Evolutionary conservation across 2,888 invertebrate species (phyloP), one percentile per base, ranked within the genome.

Genomic region (Eupithecia subfuscata): DNA sequence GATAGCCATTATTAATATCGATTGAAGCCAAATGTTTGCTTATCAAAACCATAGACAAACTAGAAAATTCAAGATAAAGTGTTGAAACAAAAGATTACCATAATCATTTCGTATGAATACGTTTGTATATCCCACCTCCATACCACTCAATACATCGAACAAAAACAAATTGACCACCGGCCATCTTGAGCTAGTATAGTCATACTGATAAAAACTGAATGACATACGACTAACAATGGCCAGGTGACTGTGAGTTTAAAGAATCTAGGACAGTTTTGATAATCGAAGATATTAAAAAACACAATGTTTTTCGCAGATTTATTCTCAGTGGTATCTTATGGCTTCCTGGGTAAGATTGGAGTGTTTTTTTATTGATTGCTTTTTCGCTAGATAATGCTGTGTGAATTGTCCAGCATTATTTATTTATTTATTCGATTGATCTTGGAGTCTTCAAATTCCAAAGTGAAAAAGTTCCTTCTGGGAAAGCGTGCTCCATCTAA

Each of bases 191-290:
- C 40, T 25, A 2, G 67, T 11, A 25, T 87, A 88, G 87, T 88
- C 83, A 81, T 78, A 83, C 80, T 79, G 83, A 86, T 85, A 90
- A 90, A 91, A 91, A 87, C 83, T 81, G 82, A 82, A 82, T 84
- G 79, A 85, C 83, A 73, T 82, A 84, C 85, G 84, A 85, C 80
- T 86, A 86, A 87, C 70, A 75, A 79, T 80, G 25, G 76, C 74
- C 71, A 69, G 34, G 83, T 84, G 82, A 81, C 86, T 79, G 83
- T 79, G 45, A 7, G 22, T 48, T 81, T n/a, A 18, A 14, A 16
- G n/a, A 18, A 12, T 68, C 56, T 25, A 60, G 72, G 74, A 73
- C 71, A 73, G 8, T 56, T 18, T n/a, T 9, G 11, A 56, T 52
- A 52, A 52, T 22, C 52, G 22, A 52, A 22, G 11, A 11, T n/a